phyloP scores from a whole-genome alignment of 1,140 invertebrate species.

The Pogonognathellus flavescens region DNA sequence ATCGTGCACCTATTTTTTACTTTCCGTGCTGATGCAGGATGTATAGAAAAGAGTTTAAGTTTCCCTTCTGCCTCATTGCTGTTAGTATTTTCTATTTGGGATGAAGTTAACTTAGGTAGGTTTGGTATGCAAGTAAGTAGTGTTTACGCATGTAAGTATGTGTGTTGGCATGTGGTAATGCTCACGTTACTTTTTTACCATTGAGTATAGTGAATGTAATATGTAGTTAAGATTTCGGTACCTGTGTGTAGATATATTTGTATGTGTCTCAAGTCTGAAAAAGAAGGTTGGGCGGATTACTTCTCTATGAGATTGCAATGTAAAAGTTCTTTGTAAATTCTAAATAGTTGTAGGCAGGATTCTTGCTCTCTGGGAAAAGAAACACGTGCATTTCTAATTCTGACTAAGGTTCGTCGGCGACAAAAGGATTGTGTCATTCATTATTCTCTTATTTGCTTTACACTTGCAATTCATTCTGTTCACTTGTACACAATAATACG shows the following conservation, averaged over 20 bases:
- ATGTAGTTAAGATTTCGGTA: background rate
- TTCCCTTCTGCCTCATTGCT: slow-evolving; percentile 6
- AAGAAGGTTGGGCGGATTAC: slow-evolving; percentile 7
- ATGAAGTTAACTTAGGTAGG: background rate
- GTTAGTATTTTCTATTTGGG: background rate
- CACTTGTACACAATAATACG: background rate
- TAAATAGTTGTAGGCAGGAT: background rate
- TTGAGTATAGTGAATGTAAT: background rate
- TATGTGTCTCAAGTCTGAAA: too few species aligned
- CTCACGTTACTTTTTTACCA: background rate
- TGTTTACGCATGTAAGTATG: background rate
- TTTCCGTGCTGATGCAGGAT: slow-evolving; percentile 4
- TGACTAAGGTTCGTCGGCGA: slow-evolving; percentile 11
- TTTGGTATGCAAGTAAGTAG: background rate
- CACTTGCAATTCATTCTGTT: slow-evolving; percentile 24
- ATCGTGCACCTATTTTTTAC: slow-evolving; percentile 37
- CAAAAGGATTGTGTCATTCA: slow-evolving; percentile 18
- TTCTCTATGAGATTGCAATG: background rate
- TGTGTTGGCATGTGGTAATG: background rate
- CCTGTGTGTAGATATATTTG: background rate
- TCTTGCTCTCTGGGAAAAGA: slow-evolving; percentile 18
- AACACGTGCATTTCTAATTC: slow-evolving; percentile 46
- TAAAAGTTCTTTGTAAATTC: background rate
- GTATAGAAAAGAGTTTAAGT: slow-evolving; percentile 5
- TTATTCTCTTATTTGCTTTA: slow-evolving; percentile 38